phyloP scores from a whole-genome alignment of 2,113 vertebrate species.

The Labeo catla region DNA sequence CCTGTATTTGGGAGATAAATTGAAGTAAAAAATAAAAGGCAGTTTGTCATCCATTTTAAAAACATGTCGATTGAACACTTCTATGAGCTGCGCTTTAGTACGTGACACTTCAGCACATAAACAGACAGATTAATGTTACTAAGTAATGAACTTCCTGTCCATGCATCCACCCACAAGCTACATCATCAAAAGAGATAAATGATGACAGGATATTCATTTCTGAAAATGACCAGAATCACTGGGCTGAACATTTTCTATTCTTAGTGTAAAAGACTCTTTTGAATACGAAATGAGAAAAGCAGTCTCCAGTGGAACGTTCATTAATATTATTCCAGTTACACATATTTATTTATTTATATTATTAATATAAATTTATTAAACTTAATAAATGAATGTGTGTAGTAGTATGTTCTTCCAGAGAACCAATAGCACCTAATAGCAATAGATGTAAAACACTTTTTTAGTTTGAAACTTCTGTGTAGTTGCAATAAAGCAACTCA shows the following conservation, averaged over 20 bases:
- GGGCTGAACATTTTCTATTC: conserved; percentile 24
- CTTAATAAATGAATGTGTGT: too few species aligned
- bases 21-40: not conserved
- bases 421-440: too few species aligned
- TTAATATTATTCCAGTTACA: not conserved
- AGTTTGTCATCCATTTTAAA: not conserved
- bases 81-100: not conserved
- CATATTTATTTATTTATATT: not conserved
- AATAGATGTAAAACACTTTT: too few species aligned
- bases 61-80: conserved; percentile 15
- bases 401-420: too few species aligned
- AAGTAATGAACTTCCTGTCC: conserved; percentile 17
- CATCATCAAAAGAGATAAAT: not conserved
- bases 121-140: too few species aligned
- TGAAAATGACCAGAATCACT: conserved; percentile 47
- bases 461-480: too few species aligned
- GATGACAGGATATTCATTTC: too few species aligned
- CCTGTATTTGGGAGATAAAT: not conserved
- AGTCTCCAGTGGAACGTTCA: fast-evolving
- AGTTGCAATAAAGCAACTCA: too few species aligned
- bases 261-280: not conserved
- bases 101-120: not conserved
- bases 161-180: not conserved
- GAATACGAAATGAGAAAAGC: not conserved
- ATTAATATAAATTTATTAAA: too few species aligned